Conservation (phyloP, 1,140 invertebrate species). For the Drosophila murphyi region DNA sequence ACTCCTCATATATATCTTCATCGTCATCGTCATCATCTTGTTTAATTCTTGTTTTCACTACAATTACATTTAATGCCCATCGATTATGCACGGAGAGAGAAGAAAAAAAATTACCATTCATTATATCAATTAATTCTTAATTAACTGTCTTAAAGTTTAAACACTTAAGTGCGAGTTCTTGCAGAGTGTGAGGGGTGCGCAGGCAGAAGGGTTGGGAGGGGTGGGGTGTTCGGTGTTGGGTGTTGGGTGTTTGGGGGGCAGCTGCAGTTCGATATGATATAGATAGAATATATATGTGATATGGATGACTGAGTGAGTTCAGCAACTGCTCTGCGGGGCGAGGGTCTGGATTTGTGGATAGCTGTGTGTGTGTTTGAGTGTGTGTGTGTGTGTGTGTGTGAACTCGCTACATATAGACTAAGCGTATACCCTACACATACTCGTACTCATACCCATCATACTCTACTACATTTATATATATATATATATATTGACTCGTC, state of each 20-base stretch:
- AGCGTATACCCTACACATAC: constrained; percentile 33
- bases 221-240: neutral
- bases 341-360: neutral
- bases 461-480: constrained; percentile 1
- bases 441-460: constrained; percentile 11
- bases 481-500: constrained; percentile 28
- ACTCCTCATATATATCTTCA: neutral
- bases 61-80: constrained; percentile 4
- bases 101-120: constrained; percentile 45
- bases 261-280: constrained; percentile 27
- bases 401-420: constrained; percentile 41
- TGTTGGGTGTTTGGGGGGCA: neutral
- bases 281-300: constrained; percentile 7
- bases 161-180: constrained; percentile 64
- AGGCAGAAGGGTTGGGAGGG: neutral
- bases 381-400: neutral
- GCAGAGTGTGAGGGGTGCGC: constrained; percentile 9
- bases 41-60: constrained; percentile 1
- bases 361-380: neutral
- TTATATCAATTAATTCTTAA: constrained; percentile 43
- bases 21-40: neutral
- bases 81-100: constrained; percentile 3
- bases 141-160: constrained; percentile 67
- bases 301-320: constrained; percentile 13
- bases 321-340: constrained; percentile 1